Evolutionary conservation across 2,797 vertebrate species (phyloP).

Genomic region (Knipowitschia caucasica): DNA sequence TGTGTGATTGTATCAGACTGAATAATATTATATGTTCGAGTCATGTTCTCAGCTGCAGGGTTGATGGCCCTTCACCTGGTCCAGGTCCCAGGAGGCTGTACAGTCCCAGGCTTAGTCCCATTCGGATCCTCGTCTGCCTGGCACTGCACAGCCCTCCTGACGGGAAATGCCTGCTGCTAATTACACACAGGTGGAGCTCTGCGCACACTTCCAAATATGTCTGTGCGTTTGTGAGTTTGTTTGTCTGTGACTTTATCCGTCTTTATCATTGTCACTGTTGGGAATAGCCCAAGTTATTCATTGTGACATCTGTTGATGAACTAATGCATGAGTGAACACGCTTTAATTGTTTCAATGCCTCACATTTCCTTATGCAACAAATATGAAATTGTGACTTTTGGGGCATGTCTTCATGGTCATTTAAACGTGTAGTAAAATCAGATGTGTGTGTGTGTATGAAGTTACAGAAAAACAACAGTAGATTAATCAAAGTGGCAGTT

Average conservation of each 20-base stretch:
- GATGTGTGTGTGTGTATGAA: conserved; percentile 19
- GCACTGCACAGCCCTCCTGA: conserved; percentile 63
- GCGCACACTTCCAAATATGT: conserved; percentile 31
- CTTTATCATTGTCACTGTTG: conserved; percentile 37
- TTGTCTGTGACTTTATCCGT: conserved; percentile 31
- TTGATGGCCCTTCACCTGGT: conserved; percentile 30
- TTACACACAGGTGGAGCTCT: conserved; percentile 72
- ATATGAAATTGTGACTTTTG: conserved; percentile 7
- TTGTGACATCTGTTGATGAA: neutral
- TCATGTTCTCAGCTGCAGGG: conserved; percentile 6
- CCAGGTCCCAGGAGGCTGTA: conserved; percentile 26
- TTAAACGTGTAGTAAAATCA: conserved; percentile 6
- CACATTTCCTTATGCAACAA: conserved; percentile 8
- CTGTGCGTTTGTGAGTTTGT: conserved; percentile 40
- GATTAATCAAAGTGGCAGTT: conserved; percentile 49
- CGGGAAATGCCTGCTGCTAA: conserved; percentile 76
- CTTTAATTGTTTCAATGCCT: conserved; percentile 16
- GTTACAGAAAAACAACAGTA: conserved; percentile 35
- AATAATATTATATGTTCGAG: too few relatives aligned
- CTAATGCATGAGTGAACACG: neutral
- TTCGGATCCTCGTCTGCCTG: conserved; percentile 61
- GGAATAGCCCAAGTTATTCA: neutral
- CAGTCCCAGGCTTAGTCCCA: conserved; percentile 23
- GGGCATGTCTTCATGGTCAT: conserved; percentile 16
- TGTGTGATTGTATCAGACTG: neutral